Percentiles rank a stretch among this genome's conserved stretches.
These are phyloP conservation scores for Propsilocerus akamusi DNA, from an alignment of 1,140 invertebrate species.

Conservation along the genomic window DNA sequence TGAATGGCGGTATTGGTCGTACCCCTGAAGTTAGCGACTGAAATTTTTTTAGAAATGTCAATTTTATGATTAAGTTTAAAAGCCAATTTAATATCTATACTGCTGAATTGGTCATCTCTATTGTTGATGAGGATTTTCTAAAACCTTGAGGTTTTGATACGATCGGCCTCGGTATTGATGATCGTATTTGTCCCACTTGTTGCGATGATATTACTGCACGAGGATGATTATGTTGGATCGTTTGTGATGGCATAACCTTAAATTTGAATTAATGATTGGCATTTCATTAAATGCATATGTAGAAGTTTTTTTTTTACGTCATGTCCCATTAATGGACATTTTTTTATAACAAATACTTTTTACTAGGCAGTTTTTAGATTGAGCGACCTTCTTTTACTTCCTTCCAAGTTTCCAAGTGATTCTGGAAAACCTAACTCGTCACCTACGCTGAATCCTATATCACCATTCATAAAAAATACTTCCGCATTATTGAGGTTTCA, in stretches of 20 bases:
- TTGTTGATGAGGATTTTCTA: not conserved
- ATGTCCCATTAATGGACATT: too few species aligned
- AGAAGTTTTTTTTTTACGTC: too few species aligned
- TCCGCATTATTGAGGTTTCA: not conserved
- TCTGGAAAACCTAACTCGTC: constrained; percentile 64
- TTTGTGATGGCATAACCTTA: not conserved
- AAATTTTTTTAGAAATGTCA: too few species aligned
- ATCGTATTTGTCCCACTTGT: not conserved
- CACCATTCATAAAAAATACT: constrained; percentile 16
- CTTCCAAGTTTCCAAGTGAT: constrained; percentile 53
- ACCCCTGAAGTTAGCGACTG: constrained; percentile 22
- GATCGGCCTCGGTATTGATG: not conserved
- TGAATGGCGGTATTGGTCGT: constrained; percentile 18
- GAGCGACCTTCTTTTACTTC: constrained; percentile 42
- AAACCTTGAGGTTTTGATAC: not conserved
- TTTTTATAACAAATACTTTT: constrained; percentile 13
- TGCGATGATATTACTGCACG: not conserved
- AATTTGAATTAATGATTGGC: not conserved
- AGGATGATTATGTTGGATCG: not conserved
- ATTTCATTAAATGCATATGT: too few species aligned
- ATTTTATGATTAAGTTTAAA: too few species aligned
- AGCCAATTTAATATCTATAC: not conserved
- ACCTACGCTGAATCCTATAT: constrained; percentile 57
- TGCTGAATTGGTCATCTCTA: not conserved
- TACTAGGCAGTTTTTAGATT: constrained; percentile 29